A percentile compares a stretch with the other conserved stretches of the same genome.
phyloP scores from a whole-genome alignment of 2,113 vertebrate species.

The rat (Rattus norvegicus) region GRCr8 NC_086020.1:39977501-39978000 shows the following conservation, averaged over 20 bases:
- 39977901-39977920: neutral
- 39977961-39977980: neutral
- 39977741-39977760: neutral
- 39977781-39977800: neutral
- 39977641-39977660: neutral
- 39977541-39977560: neutral
- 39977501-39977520: neutral
- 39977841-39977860: neutral
- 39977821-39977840: neutral
- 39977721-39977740: neutral
- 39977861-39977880: neutral
- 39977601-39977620: conserved; percentile 9
- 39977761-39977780: neutral
- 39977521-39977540: conserved; percentile 35
- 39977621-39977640: neutral
- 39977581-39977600: neutral
- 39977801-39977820: neutral
- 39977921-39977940: neutral
- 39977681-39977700: neutral
- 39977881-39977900: neutral
- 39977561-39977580: neutral
- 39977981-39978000: neutral
- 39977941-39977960: neutral
- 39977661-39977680: neutral
- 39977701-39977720: neutral